A percentile compares a stretch with the other conserved stretches of the same genome.
phyloP scores from a whole-genome alignment of 2,797 vertebrate species.

The Microcaecilia unicolor region DNA sequence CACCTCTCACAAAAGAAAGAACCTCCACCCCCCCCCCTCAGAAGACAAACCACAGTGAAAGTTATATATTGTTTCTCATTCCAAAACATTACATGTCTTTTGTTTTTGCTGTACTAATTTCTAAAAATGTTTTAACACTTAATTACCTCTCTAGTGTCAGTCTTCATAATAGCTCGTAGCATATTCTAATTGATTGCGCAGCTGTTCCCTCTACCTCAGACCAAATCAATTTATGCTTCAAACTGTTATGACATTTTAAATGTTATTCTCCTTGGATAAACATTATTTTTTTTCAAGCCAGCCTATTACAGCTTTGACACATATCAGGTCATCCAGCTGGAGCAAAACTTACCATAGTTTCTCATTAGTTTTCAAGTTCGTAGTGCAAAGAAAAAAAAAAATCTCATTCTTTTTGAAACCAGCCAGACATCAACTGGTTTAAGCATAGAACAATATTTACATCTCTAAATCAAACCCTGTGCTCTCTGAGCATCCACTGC shows the following conservation, averaged over 20 bases:
- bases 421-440: too few species aligned
- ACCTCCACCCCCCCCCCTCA: too few species aligned
- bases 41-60: too few species aligned
- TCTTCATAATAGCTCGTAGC: conserved; percentile 52
- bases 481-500: too few species aligned
- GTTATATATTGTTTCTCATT: too few species aligned
- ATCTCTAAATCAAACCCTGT: too few species aligned
- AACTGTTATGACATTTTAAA: conserved; percentile 34
- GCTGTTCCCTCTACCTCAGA: conserved; percentile 39
- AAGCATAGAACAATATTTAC: too few species aligned
- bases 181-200: conserved; percentile 44
- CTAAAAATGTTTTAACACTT: conserved; percentile 53
- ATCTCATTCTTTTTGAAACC: too few species aligned
- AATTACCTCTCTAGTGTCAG: conserved; percentile 56
- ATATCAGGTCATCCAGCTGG: too few species aligned
- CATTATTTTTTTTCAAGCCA: conserved; percentile 16
- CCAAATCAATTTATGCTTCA: conserved; percentile 27
- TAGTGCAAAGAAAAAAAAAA: background rate
- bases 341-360: conserved; percentile 18
- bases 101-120: conserved; percentile 43
- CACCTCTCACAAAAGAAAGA: too few species aligned
- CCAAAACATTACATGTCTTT: conserved; percentile 33
- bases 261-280: conserved; percentile 42
- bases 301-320: conserved; percentile 20
- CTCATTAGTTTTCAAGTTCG: conserved; percentile 1